These are phyloP conservation scores for Holothuria glaberrima DNA, from an alignment of 35 echinoderm and acorn worm species.

Conservation along the genomic window DNA sequence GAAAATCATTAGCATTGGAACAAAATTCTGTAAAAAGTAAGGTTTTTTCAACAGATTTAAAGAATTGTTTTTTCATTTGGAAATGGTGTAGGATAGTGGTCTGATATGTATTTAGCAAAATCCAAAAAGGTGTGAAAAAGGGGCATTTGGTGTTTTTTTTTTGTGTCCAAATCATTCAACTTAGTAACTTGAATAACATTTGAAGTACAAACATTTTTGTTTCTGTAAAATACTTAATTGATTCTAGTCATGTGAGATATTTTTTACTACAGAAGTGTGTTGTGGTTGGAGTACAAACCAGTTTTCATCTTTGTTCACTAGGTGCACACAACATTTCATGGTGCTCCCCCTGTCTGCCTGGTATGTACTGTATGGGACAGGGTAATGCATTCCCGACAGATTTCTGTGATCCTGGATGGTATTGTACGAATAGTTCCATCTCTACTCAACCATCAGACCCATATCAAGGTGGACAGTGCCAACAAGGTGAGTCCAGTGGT, in stretches of 20 bases:
- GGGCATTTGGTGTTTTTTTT: no score
- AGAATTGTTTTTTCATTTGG: no score
- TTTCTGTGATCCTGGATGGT: slow-evolving; percentile 88
- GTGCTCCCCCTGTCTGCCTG: slow-evolving; percentile 76
- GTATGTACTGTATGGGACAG: slow-evolving; percentile 77
- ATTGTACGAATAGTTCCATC: slow-evolving; percentile 78
- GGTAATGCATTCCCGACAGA: slow-evolving; percentile 85
- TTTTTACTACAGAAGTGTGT: not conserved
- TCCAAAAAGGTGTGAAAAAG: no score
- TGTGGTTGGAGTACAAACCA: not conserved
- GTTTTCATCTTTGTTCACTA: not conserved
- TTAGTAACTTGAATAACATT: not conserved
- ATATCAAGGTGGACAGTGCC: slow-evolving; percentile 77
- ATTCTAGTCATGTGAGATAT: not conserved
- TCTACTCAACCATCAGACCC: slow-evolving; percentile 73
- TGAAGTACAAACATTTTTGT: not conserved
- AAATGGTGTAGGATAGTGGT: no score
- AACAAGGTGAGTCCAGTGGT: slow-evolving; percentile 60
- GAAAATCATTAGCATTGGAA: no score
- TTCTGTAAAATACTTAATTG: not conserved
- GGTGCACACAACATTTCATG: slow-evolving; percentile 84
- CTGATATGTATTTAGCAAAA: no score
- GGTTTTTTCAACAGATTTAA: no score
- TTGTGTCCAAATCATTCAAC: not conserved
- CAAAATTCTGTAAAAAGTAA: no score